Base-by-base conservation (phyloP, 1,140 invertebrate species). In the Popillia japonica region DNA sequence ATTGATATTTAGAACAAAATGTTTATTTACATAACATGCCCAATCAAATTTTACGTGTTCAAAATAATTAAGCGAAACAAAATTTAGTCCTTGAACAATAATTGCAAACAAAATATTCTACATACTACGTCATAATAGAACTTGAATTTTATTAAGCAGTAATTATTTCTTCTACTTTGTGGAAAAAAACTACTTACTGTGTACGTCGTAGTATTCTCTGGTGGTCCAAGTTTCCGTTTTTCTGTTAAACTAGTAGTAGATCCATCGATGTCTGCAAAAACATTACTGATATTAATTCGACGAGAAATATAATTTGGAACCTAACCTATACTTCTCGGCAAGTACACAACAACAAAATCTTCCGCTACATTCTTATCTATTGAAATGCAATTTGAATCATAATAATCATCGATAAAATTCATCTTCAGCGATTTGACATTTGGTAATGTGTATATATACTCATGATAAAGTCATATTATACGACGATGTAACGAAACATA, bases 141-240 rank as follows among this genome's bases (percentile, higher is more conserved):
- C 4, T 55, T n/a, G 48, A 14, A 55, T 6, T n/a, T 14, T 6
- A n/a, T n/a, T 55, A 17, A n/a, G 10, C 4, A 55, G 10, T 44
- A 11, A n/a, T n/a, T 55, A n/a, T 55, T 1, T 3, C 14, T n/a
- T n/a, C 9, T n/a, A 14, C 9, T n/a, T 55, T n/a, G 17, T 55
- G 76, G 34, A 79, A 72, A 59, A 75, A 41, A 40, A 10, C n/a
- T n/a, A 81, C 88, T 88, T 84, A 91, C 90, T 84, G 89, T 91
- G 82, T 92, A 92, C 72, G 90, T 89, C 84, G 89, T 91, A 78
- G 91, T 92, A 87, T 92, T 92, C 84, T 92, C 91, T 55, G 91
- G 90, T 79, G 91, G 89, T 82, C 90, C 89, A 76, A 89, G 89
- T 77, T 89, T 90, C 83, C 90, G 87, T 86, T 90, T 89, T 84